Base-by-base conservation (phyloP, 2,888 invertebrate species). In the Mylabris sibirica region DNA sequence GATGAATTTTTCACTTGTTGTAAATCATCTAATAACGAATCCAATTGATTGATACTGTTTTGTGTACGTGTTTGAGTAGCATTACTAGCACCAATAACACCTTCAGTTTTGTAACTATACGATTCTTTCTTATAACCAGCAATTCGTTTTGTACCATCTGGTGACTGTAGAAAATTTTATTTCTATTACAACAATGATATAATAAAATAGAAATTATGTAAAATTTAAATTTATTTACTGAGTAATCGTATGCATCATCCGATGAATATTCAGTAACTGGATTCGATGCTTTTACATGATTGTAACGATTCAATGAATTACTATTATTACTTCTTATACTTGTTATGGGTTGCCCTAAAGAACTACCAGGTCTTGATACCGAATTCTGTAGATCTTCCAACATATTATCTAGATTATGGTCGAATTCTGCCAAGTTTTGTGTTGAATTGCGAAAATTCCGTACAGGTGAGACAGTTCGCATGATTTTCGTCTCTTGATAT, bases 41-140 rank as follows among this genome's bases (percentile, higher is more conserved):
- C 93, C 79, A 93, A 84, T 82, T 93, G 92, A 77, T 91, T 92
- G 60, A 93, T 91, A 79, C 92, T 93, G 79, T 91, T 84, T 71
- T 85, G 84, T 79, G 84, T 83, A 63, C 84, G 78, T 72, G 84
- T 83, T 26, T 83, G 82, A 62, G 71, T 70, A 22, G 69, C 64
- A 22, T 70, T 70, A 11, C 75, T n/a, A n/a, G n/a, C n/a, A n/a
- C n/a, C 69, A 44, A 75, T 76, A n/a, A 77, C 75, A 12, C 74
- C 75, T 24, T 74, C 77, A 9, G 80, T 80, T 69, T 80, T 81
- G 65, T 84, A 84, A 20, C 80, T 79, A 70, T 84, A 84, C 65
- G 79, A 78, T 76, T 85, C 84, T 73, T 83, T 84, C 74, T 85
- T 85, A 64, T 82, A 83, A 24, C 81, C 81, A 66, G 80, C 80